Conservation (phyloP, 2,888 invertebrate genomes). For the Brenthis ino region DNA sequence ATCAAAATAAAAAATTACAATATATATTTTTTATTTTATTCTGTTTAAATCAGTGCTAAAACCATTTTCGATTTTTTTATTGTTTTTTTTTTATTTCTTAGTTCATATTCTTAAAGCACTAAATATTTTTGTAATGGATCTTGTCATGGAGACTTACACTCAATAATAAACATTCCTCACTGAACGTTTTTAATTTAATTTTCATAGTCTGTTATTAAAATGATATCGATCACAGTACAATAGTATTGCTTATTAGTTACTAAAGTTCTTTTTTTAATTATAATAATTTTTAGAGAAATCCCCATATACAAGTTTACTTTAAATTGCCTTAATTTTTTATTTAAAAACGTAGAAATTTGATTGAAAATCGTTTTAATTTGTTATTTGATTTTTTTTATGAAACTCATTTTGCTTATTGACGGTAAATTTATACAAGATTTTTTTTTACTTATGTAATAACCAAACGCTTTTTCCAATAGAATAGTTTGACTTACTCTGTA, state of each 20-base stretch:
- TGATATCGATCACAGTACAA: background rate
- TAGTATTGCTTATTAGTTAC: too few relatives aligned
- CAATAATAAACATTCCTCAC: conserved; percentile 62
- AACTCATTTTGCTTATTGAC: background rate
- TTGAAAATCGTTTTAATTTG: too few relatives aligned
- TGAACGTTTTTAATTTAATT: conserved; percentile 43
- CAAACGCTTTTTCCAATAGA: background rate
- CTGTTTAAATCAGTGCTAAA: background rate
- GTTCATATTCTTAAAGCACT: background rate
- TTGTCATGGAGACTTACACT: conserved; percentile 11
- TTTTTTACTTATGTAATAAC: too few relatives aligned
- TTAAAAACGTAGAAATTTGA: too few relatives aligned
- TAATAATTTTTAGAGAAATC: background rate
- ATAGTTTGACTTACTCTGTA: conserved; percentile 1
- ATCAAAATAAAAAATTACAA: background rate
- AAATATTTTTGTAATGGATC: conserved; percentile 11
- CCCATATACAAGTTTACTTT: background rate
- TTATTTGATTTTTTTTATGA: too few relatives aligned
- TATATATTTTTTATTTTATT: background rate
- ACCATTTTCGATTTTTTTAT: background rate
- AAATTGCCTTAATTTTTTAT: background rate
- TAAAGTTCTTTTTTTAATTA: background rate
- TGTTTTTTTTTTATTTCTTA: conserved; percentile 7
- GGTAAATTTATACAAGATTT: too few relatives aligned
- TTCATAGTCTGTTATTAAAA: conserved; percentile 26